Evolutionary conservation across 2,797 vertebrate genomes (phyloP).

Genomic region (Agapornis canus): DNA sequence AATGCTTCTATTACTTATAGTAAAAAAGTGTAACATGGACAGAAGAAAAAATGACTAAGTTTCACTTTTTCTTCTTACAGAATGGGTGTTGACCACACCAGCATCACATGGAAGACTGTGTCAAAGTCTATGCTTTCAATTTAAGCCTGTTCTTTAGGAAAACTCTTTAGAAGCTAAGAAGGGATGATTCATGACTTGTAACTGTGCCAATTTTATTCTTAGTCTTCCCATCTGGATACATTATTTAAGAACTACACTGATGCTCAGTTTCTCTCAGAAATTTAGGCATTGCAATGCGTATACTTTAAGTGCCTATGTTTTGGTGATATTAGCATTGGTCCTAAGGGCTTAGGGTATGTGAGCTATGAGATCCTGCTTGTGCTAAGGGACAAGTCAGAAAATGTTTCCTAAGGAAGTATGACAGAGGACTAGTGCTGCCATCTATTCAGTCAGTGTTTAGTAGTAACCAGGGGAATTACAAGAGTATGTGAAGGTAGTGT

Average conservation of each 20-base stretch:
- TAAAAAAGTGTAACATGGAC: not conserved
- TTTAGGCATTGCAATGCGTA: not conserved
- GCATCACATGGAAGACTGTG: not conserved
- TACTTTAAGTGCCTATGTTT: not conserved
- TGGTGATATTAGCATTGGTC: not conserved
- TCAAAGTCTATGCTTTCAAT: not conserved
- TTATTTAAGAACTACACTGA: not conserved
- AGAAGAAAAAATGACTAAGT: not conserved
- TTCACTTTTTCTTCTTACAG: not conserved
- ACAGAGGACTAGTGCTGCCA: not conserved
- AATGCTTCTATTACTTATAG: not conserved
- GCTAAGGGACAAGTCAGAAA: not conserved
- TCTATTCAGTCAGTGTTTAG: not conserved
- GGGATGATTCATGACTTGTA: not conserved
- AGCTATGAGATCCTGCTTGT: not conserved
- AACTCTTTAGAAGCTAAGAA: not conserved
- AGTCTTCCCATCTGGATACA: not conserved
- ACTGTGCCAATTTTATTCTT: not conserved
- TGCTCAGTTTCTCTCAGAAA: not conserved
- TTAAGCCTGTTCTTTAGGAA: not conserved
- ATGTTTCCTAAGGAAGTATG: not conserved
- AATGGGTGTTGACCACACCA: not conserved
- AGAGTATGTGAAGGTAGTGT: not conserved
- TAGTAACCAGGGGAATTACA: not conserved
- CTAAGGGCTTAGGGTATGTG: not conserved